Conservation (phyloP, 2,113 vertebrate species). For the Alces alces region DNA sequence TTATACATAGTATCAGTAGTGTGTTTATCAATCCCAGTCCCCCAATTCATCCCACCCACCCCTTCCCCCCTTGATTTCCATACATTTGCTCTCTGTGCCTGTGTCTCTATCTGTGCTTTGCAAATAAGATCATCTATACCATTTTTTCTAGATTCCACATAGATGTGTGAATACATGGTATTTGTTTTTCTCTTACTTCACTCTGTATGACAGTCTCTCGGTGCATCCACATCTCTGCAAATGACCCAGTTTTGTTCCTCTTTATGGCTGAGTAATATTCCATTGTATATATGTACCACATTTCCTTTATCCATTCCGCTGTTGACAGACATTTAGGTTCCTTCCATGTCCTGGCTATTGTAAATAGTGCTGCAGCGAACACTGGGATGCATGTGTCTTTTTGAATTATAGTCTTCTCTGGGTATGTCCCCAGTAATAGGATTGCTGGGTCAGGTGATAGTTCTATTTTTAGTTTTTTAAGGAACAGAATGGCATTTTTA, state of each 20-base stretch:
- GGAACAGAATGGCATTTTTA: background rate
- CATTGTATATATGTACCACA: background rate
- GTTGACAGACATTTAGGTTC: background rate
- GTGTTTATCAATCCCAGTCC: background rate
- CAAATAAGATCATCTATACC: background rate
- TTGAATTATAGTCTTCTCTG: background rate
- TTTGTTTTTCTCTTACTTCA: background rate
- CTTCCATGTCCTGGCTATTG: background rate
- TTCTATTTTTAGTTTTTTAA: background rate
- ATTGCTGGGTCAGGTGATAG: background rate
- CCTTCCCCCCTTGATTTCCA: background rate
- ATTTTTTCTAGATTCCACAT: background rate
- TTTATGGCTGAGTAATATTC: background rate
- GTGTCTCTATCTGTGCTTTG: background rate
- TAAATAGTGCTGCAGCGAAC: background rate
- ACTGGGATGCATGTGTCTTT: background rate
- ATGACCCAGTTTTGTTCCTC: background rate
- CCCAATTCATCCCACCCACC: background rate
- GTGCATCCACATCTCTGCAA: background rate
- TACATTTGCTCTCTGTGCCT: background rate
- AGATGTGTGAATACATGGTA: background rate
- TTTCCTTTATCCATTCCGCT: background rate
- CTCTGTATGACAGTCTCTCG: background rate
- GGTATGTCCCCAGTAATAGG: background rate
- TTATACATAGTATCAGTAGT: background rate